Evolutionary conservation across 2,113 vertebrate genomes (phyloP), one percentile per base, ranked within the genome.

Genomic region (Pedionomus torquatus): DNA sequence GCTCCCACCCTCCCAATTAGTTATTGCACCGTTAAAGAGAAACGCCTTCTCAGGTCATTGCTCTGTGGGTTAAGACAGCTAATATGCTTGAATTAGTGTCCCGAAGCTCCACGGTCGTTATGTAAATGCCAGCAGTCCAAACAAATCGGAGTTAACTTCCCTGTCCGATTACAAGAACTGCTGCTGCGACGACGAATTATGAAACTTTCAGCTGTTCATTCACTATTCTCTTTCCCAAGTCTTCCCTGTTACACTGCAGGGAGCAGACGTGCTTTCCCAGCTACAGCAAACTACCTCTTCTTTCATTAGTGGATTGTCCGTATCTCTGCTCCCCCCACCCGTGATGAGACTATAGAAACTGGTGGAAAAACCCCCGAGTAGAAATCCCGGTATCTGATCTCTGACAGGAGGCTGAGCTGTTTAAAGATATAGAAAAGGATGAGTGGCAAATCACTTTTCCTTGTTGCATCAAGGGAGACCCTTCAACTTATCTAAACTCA

Each of bases 31-130:
- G 39, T 30, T 71, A 24, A 66, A 75, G n/a, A 51, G 74, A 75
- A 94, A 92, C 30, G 31, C 94, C 90, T 95, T 89, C 77, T 20
- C 89, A 63, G 95, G 95, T 89, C 94, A 83, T 10, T 69, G 93
- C 89, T 82, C 91, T 6, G 13, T 5, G 81, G 89, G 93, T 83
- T 91, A 94, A 89, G 70, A 6, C 82, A 77, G 77, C 60, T 84
- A 49, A 93, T 79, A 31, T 12, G 30, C 81, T 49, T 69, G 66
- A 94, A 89, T 82, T 75, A 80, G 77, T 28, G 43, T 71, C 93
- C 90, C 0, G 0, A 57, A 87, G 94, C 86, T 72, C 66, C 21
- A 63, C 25, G 4, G 35, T 82, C 8, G 0, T 80, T 94, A 91
- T 23, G n/a, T 58, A 96, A 96, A 61, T n/a, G 58, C 72, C 77